Evolutionary conservation across 2,888 invertebrate species (phyloP).

Genomic region (Nysson spinosus): DNA sequence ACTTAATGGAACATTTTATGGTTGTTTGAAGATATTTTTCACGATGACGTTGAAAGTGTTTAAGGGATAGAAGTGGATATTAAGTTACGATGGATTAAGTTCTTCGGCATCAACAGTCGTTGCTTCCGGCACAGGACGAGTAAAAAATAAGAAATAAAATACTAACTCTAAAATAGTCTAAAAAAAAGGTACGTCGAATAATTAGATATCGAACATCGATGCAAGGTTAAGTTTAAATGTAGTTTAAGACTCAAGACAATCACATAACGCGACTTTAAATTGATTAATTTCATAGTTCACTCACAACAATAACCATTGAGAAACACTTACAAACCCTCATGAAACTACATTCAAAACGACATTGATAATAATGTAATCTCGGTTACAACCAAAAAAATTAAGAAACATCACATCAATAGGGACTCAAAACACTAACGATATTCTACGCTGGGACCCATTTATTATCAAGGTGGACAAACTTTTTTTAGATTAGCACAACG

Average conservation of each 20-base stretch:
- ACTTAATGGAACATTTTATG: constrained; percentile 11
- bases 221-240: constrained; percentile 55
- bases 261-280: constrained; percentile 50
- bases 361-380: constrained; percentile 66
- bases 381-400: constrained; percentile 55
- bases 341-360: constrained; percentile 73
- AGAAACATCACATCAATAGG: constrained; percentile 74
- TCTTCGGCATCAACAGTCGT: constrained; percentile 15
- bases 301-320: constrained; percentile 69
- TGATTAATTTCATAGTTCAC: constrained; percentile 53
- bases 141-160: constrained; percentile 45
- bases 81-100: constrained; percentile 13
- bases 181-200: constrained; percentile 46
- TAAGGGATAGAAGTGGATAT: constrained; percentile 35
- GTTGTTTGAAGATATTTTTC: constrained; percentile 22
- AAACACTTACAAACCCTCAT: constrained; percentile 71
- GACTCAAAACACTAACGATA: constrained; percentile 71
- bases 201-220: constrained; percentile 63
- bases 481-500: constrained; percentile 50
- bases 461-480: constrained; percentile 33
- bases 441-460: constrained; percentile 60
- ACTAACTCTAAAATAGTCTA: constrained; percentile 54
- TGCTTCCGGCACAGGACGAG: constrained; percentile 28
- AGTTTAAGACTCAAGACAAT: constrained; percentile 48
- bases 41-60: constrained; percentile 32